These are phyloP conservation scores for Acronicta alni DNA, from an alignment of 2,888 invertebrate species.

Conservation along the genomic window DNA sequence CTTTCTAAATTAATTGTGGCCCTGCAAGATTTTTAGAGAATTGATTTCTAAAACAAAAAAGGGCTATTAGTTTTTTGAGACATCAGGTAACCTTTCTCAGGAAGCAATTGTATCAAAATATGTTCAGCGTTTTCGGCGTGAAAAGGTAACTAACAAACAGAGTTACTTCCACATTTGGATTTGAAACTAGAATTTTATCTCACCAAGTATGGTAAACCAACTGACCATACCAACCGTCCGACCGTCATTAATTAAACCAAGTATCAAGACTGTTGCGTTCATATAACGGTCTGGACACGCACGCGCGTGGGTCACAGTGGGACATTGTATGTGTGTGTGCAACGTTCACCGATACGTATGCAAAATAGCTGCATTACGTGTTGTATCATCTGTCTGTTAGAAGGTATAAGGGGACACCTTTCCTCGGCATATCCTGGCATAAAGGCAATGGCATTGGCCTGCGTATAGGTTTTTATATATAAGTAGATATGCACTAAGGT, in stretches of 20 bases:
- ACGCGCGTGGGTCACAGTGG: slow-evolving; percentile 57
- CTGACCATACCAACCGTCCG: neutral
- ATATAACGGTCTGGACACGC: slow-evolving; percentile 67
- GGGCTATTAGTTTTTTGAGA: too few relatives aligned
- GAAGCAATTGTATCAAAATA: too few relatives aligned
- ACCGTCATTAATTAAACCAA: slow-evolving; percentile 33
- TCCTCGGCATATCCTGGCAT: neutral
- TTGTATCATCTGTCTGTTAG: slow-evolving; percentile 32
- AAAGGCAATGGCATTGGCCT: too few relatives aligned
- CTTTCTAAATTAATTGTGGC: too few relatives aligned
- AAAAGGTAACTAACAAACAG: too few relatives aligned
- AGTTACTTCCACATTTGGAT: too few relatives aligned
- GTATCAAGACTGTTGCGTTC: slow-evolving; percentile 57
- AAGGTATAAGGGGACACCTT: slow-evolving; percentile 5
- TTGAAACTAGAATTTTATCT: neutral
- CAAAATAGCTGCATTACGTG: slow-evolving; percentile 44
- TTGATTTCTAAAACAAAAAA: too few relatives aligned
- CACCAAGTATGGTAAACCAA: neutral
- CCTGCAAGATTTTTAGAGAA: too few relatives aligned
- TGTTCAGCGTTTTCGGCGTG: too few relatives aligned
- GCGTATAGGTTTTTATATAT: too few relatives aligned
- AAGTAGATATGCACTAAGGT: too few relatives aligned
- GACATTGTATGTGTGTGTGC: slow-evolving; percentile 28
- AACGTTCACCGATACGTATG: slow-evolving; percentile 54
- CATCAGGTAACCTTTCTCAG: too few relatives aligned